Evolutionary conservation across 2,113 vertebrate genomes (phyloP).

Genomic region (Catagonus wagneri): DNA sequence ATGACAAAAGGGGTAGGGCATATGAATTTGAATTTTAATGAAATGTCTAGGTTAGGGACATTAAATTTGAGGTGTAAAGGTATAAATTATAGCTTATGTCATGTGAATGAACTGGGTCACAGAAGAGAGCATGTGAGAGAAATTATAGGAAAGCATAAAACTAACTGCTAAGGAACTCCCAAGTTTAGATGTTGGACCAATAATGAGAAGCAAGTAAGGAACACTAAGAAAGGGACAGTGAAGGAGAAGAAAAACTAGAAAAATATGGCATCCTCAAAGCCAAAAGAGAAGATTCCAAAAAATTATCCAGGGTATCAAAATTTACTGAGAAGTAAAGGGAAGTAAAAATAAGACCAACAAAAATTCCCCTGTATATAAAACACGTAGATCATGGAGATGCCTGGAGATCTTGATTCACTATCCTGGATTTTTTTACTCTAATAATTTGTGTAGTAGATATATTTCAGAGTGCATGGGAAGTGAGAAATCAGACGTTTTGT

Average conservation of each 20-base stretch:
- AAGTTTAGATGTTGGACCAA: background rate
- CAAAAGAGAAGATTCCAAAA: background rate
- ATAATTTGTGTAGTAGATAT: background rate
- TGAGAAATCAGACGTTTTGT: background rate
- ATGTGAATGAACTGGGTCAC: background rate
- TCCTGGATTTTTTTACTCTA: background rate
- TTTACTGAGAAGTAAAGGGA: background rate
- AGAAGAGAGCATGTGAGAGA: background rate
- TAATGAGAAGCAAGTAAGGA: background rate
- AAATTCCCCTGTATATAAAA: too few species aligned
- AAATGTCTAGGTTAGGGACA: background rate
- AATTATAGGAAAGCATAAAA: background rate
- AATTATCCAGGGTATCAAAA: background rate
- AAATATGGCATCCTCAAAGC: background rate
- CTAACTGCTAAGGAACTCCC: background rate
- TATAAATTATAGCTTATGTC: too few species aligned
- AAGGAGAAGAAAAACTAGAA: background rate
- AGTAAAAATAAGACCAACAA: background rate
- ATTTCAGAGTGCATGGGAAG: background rate
- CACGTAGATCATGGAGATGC: background rate
- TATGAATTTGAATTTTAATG: background rate
- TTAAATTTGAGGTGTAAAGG: background rate
- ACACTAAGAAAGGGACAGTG: background rate
- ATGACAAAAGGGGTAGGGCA: background rate
- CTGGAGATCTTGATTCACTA: background rate